A percentile compares a stretch with the other conserved stretches of the same genome.
Conservation (phyloP, 1,140 invertebrate genomes). For the Eufriesea mexicana region DNA sequence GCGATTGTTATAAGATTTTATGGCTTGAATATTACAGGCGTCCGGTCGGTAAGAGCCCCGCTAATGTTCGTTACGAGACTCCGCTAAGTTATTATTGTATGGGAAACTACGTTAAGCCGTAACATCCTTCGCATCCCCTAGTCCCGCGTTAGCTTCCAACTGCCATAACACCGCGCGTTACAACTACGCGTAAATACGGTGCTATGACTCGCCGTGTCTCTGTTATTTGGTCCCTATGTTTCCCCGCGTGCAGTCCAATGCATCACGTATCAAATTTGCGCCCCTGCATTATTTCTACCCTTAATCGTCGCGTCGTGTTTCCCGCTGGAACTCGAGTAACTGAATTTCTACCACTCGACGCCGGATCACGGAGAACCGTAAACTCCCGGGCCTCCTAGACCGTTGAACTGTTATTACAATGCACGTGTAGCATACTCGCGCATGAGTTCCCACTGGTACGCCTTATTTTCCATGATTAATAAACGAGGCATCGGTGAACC, state of each 20-base stretch:
- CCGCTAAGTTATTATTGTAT: slow-evolving; percentile 37
- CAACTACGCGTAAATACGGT: background rate
- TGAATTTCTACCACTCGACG: background rate
- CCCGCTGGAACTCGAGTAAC: background rate
- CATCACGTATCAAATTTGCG: slow-evolving; percentile 10
- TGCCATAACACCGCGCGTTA: slow-evolving; percentile 25
- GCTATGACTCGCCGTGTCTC: slow-evolving; percentile 2
- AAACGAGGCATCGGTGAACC: no score
- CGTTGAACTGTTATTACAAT: no score
- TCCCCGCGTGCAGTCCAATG: background rate
- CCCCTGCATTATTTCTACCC: background rate
- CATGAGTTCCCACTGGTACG: no score
- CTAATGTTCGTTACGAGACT: slow-evolving; percentile 47
- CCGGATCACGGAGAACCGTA: no score
- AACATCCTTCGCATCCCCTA: background rate
- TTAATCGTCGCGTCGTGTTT: slow-evolving; percentile 2
- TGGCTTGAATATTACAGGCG: slow-evolving; percentile 17
- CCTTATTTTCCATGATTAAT: no score
- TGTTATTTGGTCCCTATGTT: slow-evolving; percentile 11
- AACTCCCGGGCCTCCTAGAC: no score
- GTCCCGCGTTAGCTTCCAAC: background rate
- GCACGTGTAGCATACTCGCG: no score
- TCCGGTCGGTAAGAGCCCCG: background rate
- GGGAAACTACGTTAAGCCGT: slow-evolving; percentile 40
- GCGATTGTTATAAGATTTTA: slow-evolving; percentile 41